These are phyloP conservation scores for Papilio protenor DNA, from an alignment of 2,888 invertebrate genomes.

Conservation along the genomic window DNA sequence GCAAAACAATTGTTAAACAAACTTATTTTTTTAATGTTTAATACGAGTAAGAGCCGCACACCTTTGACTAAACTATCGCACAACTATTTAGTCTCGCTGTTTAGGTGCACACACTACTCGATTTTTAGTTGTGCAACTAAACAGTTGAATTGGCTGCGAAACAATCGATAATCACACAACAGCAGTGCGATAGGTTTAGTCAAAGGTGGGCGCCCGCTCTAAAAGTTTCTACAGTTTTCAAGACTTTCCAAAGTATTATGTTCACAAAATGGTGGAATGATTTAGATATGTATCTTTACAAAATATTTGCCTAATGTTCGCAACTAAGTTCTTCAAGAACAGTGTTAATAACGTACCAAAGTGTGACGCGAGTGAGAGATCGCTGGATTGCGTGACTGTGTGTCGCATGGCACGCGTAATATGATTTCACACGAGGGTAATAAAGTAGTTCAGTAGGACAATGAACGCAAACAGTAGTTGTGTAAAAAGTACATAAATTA, in stretches of 20 bases:
- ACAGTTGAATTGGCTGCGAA: too few relatives aligned
- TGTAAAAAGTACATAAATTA: not conserved
- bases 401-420: not conserved
- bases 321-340: not conserved
- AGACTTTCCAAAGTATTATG: not conserved
- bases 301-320: constrained; percentile 16
- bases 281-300: constrained; percentile 16
- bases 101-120: too few relatives aligned
- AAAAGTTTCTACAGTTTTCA: not conserved
- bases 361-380: constrained; percentile 1
- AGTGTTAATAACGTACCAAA: not conserved
- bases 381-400: constrained; percentile 7
- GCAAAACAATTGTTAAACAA: too few relatives aligned
- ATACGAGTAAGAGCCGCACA: too few relatives aligned
- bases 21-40: too few relatives aligned
- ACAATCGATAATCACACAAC: too few relatives aligned
- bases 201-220: too few relatives aligned
- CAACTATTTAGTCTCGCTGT: too few relatives aligned
- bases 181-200: too few relatives aligned
- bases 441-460: not conserved
- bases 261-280: not conserved
- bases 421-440: not conserved
- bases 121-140: too few relatives aligned
- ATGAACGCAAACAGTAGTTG: not conserved
- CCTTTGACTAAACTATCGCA: too few relatives aligned